These are phyloP conservation scores for Chrysogorgia sp. DNA, from an alignment of 92 coral and sea anemone genomes.

Conservation along the genomic window DNA sequence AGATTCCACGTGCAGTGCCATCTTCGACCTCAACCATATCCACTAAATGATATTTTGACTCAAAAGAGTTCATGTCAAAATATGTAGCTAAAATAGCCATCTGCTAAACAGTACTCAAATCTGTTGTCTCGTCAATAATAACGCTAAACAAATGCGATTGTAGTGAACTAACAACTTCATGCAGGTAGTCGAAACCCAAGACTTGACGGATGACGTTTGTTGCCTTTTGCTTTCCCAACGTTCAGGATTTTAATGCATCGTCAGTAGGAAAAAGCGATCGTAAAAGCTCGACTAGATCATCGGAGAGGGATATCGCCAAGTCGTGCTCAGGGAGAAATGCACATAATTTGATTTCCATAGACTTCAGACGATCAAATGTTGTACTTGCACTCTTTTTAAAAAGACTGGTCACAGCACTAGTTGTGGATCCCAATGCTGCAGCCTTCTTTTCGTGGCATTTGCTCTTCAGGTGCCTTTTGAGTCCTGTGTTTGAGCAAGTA, in stretches of 20 bases:
- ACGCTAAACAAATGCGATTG: no score
- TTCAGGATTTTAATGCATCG: conserved; percentile 6
- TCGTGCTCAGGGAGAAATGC: conserved; percentile 5
- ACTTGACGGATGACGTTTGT: not conserved
- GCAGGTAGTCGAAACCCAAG: conserved; percentile 25
- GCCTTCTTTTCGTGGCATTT: conserved; percentile 21
- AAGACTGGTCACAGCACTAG: conserved; percentile 1
- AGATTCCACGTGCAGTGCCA: no score
- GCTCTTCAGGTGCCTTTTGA: conserved; percentile 27
- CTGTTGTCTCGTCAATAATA: no score
- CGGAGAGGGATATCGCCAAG: conserved; percentile 21
- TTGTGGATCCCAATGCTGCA: conserved; percentile 11
- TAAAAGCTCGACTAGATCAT: conserved; percentile 18
- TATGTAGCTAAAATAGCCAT: no score
- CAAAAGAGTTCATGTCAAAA: no score
- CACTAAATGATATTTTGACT: no score
- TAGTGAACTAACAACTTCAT: conserved; percentile 31
- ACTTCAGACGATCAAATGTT: conserved; percentile 20
- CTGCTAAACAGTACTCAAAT: conserved; percentile 28
- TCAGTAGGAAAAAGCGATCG: conserved; percentile 4
- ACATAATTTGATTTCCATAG: no score
- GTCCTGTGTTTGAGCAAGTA: conserved; percentile 30
- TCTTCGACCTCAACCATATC: no score
- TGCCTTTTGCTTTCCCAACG: no score
- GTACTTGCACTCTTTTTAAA: conserved; percentile 16